A percentile compares a stretch with the other conserved stretches of the same genome.
phyloP scores from a whole-genome alignment of 2,888 invertebrate species.

The Rotaria macrura region DNA sequence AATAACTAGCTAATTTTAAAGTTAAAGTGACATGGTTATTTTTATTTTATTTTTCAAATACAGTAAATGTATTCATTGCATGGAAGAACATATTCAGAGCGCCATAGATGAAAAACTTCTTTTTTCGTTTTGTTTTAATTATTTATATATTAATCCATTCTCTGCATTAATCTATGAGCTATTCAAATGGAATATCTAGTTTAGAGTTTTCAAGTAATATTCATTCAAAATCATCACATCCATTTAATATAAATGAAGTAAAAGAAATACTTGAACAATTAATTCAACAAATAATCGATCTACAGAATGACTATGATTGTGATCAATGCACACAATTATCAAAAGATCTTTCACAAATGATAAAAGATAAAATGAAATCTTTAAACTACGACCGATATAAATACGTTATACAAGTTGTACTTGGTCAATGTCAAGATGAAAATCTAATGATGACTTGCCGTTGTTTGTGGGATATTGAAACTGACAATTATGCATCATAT shows the following conservation, averaged over 20 bases:
- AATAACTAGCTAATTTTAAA: too few species aligned
- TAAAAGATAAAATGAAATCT: neutral
- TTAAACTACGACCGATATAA: conserved; percentile 4
- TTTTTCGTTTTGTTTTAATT: too few species aligned
- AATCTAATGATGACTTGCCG: conserved; percentile 16
- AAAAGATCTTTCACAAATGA: conserved; percentile 11
- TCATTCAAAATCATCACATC: neutral
- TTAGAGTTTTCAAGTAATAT: too few species aligned
- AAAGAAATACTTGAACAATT: neutral
- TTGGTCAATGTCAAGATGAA: conserved; percentile 8
- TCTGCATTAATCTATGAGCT: too few species aligned
- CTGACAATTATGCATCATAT: conserved; percentile 2
- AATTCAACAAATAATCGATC: neutral
- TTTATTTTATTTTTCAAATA: too few species aligned
- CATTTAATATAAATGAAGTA: neutral
- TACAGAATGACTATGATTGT: neutral
- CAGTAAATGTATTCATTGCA: too few species aligned
- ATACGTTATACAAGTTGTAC: neutral
- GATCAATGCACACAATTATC: neutral
- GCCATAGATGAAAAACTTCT: too few species aligned
- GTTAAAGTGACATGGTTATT: too few species aligned
- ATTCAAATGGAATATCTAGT: too few species aligned
- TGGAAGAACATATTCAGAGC: too few species aligned
- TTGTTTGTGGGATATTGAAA: conserved; percentile 17
- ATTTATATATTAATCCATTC: too few species aligned